Evolutionary conservation across 2,797 vertebrate genomes (phyloP), one percentile per base, ranked within the genome.

Genomic region (Lithobates pipiens): DNA sequence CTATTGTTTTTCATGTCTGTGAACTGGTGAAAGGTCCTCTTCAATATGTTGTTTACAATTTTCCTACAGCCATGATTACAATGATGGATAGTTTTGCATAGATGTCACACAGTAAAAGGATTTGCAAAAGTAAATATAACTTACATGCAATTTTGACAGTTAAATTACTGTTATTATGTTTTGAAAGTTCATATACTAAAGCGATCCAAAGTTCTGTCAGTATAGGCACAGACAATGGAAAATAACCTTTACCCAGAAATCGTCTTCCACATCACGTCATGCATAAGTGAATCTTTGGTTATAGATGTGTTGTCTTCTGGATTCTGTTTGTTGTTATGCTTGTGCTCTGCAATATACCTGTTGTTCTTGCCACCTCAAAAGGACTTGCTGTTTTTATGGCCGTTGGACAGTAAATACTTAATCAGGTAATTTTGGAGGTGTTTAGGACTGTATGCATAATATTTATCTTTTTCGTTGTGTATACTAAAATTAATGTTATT

Each of bases 31-130:
- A 86, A 83, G 85, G 85, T 86, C 70, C 39, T 57, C 54, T 78
- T 83, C 78, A 86, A 86, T 86, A 83, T 74, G 76, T 86, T 86
- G 85, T 86, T 86, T 86, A 86, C 85, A 83, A 83, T 86, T 86
- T 83, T 57, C 75, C 42, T 42, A 77, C 85, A 83, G 25, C 76
- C 65, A n/a, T 79, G 80, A 86, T 83, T 86, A 78, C 72, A 86
- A 29, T 83, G 85, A 86, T 83, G 80, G 85, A 86, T 86, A 83
- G 85, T 86, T 86, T 86, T 86, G 76, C 80, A 86, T 86, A 83
- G 80, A 86, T 86, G 85, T 86, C 85, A 86, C 76, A 74, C 80
- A 7, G 69, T 79, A 86, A 86, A 86, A 86, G 85, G 76, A 86
- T 86, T 86, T 86, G 83, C 80, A 86, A 80, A 86, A 79, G 80